A percentile compares a stretch with the other conserved stretches of the same genome.
Conservation (phyloP, 1,140 invertebrate species). For the Penaeus chinensis region DNA sequence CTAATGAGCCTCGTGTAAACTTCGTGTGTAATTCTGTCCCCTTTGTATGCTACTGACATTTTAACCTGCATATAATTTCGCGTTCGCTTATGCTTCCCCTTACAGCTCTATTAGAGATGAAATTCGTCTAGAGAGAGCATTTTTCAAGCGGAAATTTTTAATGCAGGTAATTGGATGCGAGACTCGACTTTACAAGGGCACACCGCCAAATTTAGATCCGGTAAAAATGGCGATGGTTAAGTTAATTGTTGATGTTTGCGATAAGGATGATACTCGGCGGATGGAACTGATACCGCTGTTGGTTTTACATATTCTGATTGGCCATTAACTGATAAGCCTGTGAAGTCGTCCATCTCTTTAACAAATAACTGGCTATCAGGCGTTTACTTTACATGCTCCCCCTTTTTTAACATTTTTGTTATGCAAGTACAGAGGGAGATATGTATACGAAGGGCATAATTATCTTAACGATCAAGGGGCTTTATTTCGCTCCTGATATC, state of each 20-base stretch:
- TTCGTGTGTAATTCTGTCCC: constrained; percentile 35
- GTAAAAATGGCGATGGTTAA: constrained; percentile 8
- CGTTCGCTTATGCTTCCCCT: no score
- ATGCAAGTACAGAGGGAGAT: no score
- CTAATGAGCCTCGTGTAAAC: constrained; percentile 44
- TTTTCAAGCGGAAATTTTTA: background rate
- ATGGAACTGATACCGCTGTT: constrained; percentile 38
- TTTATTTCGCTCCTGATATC: no score
- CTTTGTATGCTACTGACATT: background rate
- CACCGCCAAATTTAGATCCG: constrained; percentile 4
- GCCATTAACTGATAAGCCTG: constrained; percentile 44
- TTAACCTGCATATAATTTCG: no score
- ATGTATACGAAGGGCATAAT: no score
- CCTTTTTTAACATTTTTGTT: no score
- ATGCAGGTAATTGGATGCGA: background rate
- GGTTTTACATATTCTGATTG: constrained; percentile 48
- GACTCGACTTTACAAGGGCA: no score
- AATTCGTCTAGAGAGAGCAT: no score
- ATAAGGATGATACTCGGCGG: constrained; percentile 27
- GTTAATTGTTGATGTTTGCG: constrained; percentile 48
- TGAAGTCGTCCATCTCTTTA: constrained; percentile 33
- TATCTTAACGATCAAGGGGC: no score
- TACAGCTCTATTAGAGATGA: no score
- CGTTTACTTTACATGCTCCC: constrained; percentile 20
- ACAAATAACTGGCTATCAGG: constrained; percentile 30